Conservation (phyloP, 1,140 invertebrate species). For the Drosophila seguyi region DNA sequence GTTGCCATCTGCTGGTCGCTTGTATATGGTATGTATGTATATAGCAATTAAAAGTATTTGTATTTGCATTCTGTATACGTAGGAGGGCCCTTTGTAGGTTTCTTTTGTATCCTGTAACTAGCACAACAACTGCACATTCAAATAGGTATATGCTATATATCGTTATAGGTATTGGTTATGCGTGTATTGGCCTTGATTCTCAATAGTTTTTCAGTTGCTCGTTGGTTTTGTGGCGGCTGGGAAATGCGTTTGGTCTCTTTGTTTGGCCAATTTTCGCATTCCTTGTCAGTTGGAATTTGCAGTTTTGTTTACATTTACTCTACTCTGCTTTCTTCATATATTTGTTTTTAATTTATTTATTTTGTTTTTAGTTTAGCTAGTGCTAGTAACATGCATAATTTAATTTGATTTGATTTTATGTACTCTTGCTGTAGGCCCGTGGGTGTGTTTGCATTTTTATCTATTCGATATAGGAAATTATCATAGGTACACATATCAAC, state of each 20-base stretch:
- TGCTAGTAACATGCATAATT: conserved; percentile 70
- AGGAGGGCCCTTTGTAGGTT: conserved; percentile 58
- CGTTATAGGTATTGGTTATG: conserved; percentile 40
- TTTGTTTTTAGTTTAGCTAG: conserved; percentile 37
- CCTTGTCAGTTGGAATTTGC: conserved; percentile 26
- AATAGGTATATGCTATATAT: conserved; percentile 51
- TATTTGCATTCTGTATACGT: conserved; percentile 41
- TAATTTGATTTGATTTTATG: conserved; percentile 53
- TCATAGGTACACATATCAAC: conserved; percentile 72
- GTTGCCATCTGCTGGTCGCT: conserved; percentile 32
- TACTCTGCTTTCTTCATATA: conserved; percentile 31
- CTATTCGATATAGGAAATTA: conserved; percentile 62
- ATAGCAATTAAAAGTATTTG: conserved; percentile 62
- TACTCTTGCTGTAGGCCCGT: conserved; percentile 31
- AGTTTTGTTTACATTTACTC: conserved; percentile 25
- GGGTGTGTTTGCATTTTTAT: conserved; percentile 30
- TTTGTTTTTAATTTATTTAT: conserved; percentile 3
- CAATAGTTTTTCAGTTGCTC: conserved; percentile 31
- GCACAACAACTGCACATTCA: conserved; percentile 56
- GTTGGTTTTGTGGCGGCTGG: conserved; percentile 38
- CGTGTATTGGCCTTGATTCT: conserved; percentile 59
- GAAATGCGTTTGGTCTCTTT: conserved; percentile 74
- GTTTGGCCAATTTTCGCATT: conserved; percentile 68
- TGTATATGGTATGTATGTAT: conserved; percentile 58
- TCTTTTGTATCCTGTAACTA: conserved; percentile 46